Evolutionary conservation across 2,113 vertebrate genomes (phyloP), one percentile per base, ranked within the genome.

Genomic region (Hipposideros armiger): DNA sequence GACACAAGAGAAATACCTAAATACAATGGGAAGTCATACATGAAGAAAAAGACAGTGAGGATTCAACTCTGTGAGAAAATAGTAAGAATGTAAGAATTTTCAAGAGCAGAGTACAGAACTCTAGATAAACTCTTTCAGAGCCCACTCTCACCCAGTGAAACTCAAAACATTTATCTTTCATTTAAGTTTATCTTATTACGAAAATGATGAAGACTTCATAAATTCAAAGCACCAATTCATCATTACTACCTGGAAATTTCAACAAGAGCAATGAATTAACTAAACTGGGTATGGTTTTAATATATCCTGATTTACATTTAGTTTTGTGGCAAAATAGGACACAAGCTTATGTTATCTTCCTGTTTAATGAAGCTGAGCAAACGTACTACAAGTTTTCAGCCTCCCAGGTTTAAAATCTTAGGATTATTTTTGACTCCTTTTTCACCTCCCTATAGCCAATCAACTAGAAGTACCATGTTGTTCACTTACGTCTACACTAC

Each of bases 141-240:
- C 54, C 32, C 9, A 89, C 20, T 5, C 30, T 77, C 30, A 47
- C 24, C 26, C 19, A 70, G 19, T 47, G 40, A 95, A 60, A 80
- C 19, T 47, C 0, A 47, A 95, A 90, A 62, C 42, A 32, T 32
- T n/a, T 60, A 56, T 70, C 22, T 26, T 67, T 92, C 13, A 30
- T 36, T 20, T 47, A 52, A 52, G 30, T 73, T 74, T 92, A 72
- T 88, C 70, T 73, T 91, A 74, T 36, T 87, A 76, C 64, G 20
- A 90, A 85, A 77, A 89, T 20, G 28, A 85, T 42, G 32, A 89
- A 72, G 40, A 80, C 30, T 42, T 77, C 14, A 72, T 26, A 90
- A 77, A 87, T 72, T 76, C 69, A 56, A 95, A 87, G 45, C 32
- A 91, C 70, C 42, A 90, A 90, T 82, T 76, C 45, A 87, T 56